These are phyloP conservation scores for Cyclura pinguis DNA, from an alignment of 2,797 vertebrate species.

Conservation along the genomic window DNA sequence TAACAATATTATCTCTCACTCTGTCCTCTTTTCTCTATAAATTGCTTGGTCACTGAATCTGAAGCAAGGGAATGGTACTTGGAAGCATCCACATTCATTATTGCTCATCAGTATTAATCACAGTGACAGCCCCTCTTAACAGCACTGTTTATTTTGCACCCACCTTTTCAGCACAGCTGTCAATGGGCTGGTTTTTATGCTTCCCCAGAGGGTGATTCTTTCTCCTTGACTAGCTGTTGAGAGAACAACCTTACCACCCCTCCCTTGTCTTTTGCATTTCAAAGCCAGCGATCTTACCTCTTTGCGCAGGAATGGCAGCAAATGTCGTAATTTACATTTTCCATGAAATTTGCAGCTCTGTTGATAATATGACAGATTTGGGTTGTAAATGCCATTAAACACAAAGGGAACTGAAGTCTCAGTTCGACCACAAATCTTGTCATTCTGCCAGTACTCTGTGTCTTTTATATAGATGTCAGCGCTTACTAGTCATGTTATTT, in stretches of 20 bases:
- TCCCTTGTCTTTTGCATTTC: conserved; percentile 2
- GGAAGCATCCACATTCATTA: conserved; percentile 76
- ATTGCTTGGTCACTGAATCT: conserved; percentile 44
- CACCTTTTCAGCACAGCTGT: conserved; percentile 76
- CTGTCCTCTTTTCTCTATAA: conserved; percentile 48
- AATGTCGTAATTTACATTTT: conserved; percentile 48
- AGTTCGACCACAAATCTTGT: conserved; percentile 6
- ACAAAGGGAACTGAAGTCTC: conserved; percentile 38
- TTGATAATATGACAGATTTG: conserved; percentile 13
- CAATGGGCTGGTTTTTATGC: conserved; percentile 56
- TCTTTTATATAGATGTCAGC: neutral
- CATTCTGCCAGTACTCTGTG: neutral
- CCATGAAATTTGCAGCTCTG: conserved; percentile 51
- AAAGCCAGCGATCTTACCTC: conserved; percentile 42
- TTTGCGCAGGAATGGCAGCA: conserved; percentile 60
- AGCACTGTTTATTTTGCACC: conserved; percentile 72
- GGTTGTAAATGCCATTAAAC: conserved; percentile 46
- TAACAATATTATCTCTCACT: conserved; percentile 7
- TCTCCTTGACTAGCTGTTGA: conserved; percentile 69
- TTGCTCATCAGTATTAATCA: conserved; percentile 76
- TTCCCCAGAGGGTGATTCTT: conserved; percentile 70
- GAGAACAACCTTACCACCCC: conserved; percentile 34
- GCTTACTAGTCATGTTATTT: neutral
- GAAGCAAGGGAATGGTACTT: conserved; percentile 63
- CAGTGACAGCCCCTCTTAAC: conserved; percentile 73